These are phyloP conservation scores for Bombus cullumanus DNA, from an alignment of 1,140 invertebrate species.

Conservation along the genomic window DNA sequence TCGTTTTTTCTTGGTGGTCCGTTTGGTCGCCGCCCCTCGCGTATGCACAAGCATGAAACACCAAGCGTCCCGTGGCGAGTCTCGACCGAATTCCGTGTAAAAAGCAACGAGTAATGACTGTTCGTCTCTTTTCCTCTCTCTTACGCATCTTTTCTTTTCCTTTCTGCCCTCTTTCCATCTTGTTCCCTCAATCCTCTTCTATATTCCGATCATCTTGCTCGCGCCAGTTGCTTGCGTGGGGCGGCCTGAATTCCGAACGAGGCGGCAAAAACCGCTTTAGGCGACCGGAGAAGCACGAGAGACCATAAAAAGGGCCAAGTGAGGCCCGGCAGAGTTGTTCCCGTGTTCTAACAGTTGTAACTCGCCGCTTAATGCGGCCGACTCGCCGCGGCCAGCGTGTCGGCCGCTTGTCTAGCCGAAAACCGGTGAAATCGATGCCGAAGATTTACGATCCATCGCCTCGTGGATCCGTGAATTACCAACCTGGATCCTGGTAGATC, in stretches of 20 bases:
- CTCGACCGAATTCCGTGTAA: constrained; percentile 64
- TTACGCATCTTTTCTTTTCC: background rate
- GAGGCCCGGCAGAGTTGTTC: constrained; percentile 45
- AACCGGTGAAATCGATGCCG: constrained; percentile 66
- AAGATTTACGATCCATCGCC: constrained; percentile 55
- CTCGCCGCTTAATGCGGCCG: constrained; percentile 60
- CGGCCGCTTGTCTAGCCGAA: constrained; percentile 65
- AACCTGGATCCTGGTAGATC: background rate
- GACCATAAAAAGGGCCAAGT: constrained; percentile 46
- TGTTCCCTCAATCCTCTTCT: constrained; percentile 14
- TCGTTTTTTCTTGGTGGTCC: constrained; percentile 21
- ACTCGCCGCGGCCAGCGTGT: constrained; percentile 46
- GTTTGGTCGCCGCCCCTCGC: constrained; percentile 2
- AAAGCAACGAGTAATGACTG: constrained; percentile 60
- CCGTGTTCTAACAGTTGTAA: constrained; percentile 72
- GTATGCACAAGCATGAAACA: constrained; percentile 41
- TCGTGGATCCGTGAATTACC: constrained; percentile 45
- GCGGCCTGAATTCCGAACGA: constrained; percentile 53
- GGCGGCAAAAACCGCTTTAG: constrained; percentile 64
- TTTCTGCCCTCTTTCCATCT: background rate
- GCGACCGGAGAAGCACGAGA: constrained; percentile 37
- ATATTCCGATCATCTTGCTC: background rate
- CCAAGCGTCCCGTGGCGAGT: constrained; percentile 46
- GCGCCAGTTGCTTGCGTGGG: constrained; percentile 20
- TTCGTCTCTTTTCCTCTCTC: background rate